phyloP scores from a whole-genome alignment of 2,797 vertebrate genomes.

The Nannoperca australis region DNA sequence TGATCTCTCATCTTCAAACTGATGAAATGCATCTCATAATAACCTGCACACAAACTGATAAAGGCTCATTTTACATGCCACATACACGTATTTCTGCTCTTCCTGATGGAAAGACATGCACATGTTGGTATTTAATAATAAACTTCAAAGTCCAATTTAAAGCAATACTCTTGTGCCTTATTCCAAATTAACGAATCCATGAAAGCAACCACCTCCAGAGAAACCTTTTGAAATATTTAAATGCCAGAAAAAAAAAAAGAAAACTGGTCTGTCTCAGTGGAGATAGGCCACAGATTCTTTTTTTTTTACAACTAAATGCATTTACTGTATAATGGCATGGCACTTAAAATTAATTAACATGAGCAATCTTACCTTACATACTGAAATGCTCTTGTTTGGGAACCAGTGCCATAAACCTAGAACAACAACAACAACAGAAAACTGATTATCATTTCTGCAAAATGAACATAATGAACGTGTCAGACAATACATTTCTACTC shows the following conservation, averaged over 20 bases:
- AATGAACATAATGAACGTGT: not conserved
- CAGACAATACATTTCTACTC: not conserved
- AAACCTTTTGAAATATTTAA: not conserved
- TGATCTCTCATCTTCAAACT: slow-evolving; percentile 45
- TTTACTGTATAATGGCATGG: not conserved
- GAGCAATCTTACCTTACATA: slow-evolving; percentile 91
- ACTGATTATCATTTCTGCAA: not conserved
- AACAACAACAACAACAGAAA: slow-evolving; percentile 20
- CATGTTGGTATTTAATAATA: slow-evolving; percentile 21
- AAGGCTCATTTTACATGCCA: slow-evolving; percentile 22
- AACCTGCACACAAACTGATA: slow-evolving; percentile 14
- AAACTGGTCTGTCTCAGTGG: not conserved
- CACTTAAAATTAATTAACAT: not conserved
- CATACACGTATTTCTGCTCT: slow-evolving; percentile 1
- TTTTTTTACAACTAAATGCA: not conserved
- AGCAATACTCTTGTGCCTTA: not conserved
- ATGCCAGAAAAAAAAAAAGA: not conserved
- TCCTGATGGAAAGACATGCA: not conserved
- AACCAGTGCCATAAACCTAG: slow-evolving; percentile 96
- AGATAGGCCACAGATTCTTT: not conserved
- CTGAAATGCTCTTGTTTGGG: slow-evolving; percentile 97
- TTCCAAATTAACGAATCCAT: not conserved
- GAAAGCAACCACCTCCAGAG: not conserved
- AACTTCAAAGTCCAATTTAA: slow-evolving; percentile 24
- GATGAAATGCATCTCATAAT: slow-evolving; percentile 33